Percentiles rank a stretch among this genome's conserved stretches.
Conservation (phyloP, 2,888 invertebrate species). For the Drosophila lutescens region DNA sequence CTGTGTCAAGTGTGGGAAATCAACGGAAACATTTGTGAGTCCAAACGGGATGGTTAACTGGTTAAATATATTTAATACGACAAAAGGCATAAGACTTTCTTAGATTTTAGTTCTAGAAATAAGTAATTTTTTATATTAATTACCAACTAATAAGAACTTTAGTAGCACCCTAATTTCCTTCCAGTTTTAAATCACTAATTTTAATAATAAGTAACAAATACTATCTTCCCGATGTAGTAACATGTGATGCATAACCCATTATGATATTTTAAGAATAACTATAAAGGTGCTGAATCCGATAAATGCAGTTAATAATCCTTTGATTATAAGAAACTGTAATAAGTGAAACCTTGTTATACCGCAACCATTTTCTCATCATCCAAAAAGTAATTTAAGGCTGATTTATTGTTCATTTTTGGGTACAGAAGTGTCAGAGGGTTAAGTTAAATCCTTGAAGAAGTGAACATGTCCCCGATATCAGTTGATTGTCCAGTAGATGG, state of each 20-base stretch:
- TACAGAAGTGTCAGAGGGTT: slow-evolving; percentile 15
- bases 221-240: too few relatives aligned
- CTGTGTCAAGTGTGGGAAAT: slow-evolving; percentile 26
- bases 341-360: background rate
- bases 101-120: background rate
- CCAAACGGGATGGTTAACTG: slow-evolving; percentile 6
- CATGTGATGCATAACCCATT: too few relatives aligned
- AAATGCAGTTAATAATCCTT: too few relatives aligned
- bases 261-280: too few relatives aligned
- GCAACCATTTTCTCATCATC: background rate
- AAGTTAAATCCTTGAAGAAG: slow-evolving; percentile 20
- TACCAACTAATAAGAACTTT: background rate
- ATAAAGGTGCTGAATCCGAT: too few relatives aligned
- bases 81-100: background rate
- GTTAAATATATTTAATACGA: slow-evolving; percentile 9
- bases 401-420: background rate
- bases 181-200: background rate
- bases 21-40: slow-evolving; percentile 10
- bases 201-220: too few relatives aligned
- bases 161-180: too few relatives aligned
- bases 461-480: slow-evolving; percentile 26
- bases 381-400: background rate
- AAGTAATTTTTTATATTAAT: background rate
- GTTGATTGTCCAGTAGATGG: slow-evolving; percentile 15
- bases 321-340: background rate